phyloP scores from a whole-genome alignment of 2,888 invertebrate genomes.

The Tillus elongatus region DNA sequence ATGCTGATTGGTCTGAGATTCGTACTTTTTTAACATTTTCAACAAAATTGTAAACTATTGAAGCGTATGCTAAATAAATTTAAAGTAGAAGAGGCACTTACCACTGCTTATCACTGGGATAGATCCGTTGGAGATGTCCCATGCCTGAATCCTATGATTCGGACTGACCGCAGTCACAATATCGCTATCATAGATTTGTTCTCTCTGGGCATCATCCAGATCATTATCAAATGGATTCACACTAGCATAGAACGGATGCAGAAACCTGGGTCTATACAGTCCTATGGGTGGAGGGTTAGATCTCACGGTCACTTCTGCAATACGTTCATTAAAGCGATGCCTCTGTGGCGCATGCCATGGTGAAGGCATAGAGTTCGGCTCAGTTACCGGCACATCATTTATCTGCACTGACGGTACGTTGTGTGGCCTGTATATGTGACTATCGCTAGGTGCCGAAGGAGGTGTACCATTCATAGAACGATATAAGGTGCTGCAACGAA shows the following conservation, averaged over 20 bases:
- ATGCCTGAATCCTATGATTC: slow-evolving; percentile 73
- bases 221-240: slow-evolving; percentile 38
- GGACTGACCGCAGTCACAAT: slow-evolving; percentile 51
- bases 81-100: slow-evolving; percentile 41
- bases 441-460: too few relatives aligned
- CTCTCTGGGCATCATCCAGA: slow-evolving; percentile 37
- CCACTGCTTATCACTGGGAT: slow-evolving; percentile 68
- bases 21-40: too few relatives aligned
- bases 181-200: slow-evolving; percentile 38
- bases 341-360: slow-evolving; percentile 22
- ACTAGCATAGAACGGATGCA: slow-evolving; percentile 45
- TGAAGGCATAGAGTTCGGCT: slow-evolving; percentile 27
- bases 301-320: slow-evolving; percentile 28
- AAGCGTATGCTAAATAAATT: too few relatives aligned
- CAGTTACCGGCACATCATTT: slow-evolving; percentile 49
- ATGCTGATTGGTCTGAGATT: too few relatives aligned
- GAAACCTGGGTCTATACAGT: slow-evolving; percentile 37
- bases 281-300: slow-evolving; percentile 24
- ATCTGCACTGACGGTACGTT: slow-evolving; percentile 45
- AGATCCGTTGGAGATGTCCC: slow-evolving; percentile 66
- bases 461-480: slow-evolving; percentile 26
- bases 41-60: too few relatives aligned
- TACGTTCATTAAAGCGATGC: slow-evolving; percentile 32
- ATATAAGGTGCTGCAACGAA: slow-evolving; percentile 24
- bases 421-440: too few relatives aligned